A percentile compares a stretch with the other conserved stretches of the same genome.
Conservation (phyloP, 2,888 invertebrate genomes). For the Ormia ochracea region DNA sequence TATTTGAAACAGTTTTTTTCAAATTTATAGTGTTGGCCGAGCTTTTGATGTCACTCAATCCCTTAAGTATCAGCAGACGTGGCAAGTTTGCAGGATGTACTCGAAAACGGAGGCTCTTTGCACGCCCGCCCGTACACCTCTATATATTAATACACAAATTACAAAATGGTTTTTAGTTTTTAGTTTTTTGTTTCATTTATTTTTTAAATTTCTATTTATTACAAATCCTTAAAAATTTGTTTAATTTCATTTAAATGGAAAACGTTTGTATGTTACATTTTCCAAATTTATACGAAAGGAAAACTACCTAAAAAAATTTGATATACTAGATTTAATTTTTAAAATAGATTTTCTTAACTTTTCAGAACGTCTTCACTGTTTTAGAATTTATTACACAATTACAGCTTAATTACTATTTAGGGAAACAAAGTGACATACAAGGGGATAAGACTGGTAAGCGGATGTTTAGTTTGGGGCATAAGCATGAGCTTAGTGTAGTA, state of each 20-base stretch:
- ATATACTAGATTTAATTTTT: slow-evolving; percentile 52
- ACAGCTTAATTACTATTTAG: slow-evolving; percentile 62
- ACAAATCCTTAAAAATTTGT: slow-evolving; percentile 54
- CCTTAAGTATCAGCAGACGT: too few species aligned
- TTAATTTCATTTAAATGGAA: slow-evolving; percentile 46
- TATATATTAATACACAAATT: background rate
- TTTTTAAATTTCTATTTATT: slow-evolving; percentile 50
- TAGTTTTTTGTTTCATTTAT: slow-evolving; percentile 47
- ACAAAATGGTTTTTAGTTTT: background rate
- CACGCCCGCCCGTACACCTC: background rate
- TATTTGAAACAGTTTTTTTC: too few species aligned
- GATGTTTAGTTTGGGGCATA: slow-evolving; percentile 1
- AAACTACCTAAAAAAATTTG: slow-evolving; percentile 53
- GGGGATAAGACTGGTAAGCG: slow-evolving; percentile 48
- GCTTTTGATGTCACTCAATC: too few species aligned
- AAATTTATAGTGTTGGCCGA: too few species aligned
- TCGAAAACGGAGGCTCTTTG: too few species aligned
- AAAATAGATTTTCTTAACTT: slow-evolving; percentile 36
- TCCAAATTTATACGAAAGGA: slow-evolving; percentile 48
- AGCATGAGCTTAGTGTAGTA: slow-evolving; percentile 15
- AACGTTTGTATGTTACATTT: slow-evolving; percentile 47
- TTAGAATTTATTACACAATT: slow-evolving; percentile 56
- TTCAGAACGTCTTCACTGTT: slow-evolving; percentile 64
- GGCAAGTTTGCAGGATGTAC: too few species aligned
- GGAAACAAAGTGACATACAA: slow-evolving; percentile 56